These are phyloP conservation scores for Drosophila pallidifrons DNA, from an alignment of 1,140 invertebrate genomes.

Conservation along the genomic window DNA sequence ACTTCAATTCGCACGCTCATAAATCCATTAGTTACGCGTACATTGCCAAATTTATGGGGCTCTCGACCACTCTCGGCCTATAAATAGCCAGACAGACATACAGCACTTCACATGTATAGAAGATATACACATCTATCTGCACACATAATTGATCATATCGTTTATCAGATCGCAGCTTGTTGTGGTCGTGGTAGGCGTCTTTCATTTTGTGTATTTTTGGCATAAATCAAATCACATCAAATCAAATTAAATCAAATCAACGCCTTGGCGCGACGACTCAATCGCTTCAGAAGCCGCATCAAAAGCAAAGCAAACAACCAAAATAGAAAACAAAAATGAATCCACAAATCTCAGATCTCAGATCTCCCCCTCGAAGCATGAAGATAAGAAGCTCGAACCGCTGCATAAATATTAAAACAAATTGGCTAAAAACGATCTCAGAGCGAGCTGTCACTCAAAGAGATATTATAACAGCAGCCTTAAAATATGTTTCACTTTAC, in stretches of 20 bases:
- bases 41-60: slow-evolving; percentile 24
- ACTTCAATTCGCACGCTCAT: slow-evolving; percentile 35
- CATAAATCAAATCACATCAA: slow-evolving; percentile 42
- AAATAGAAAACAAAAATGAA: slow-evolving; percentile 7
- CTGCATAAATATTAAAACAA: slow-evolving; percentile 56
- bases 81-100: slow-evolving; percentile 3
- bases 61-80: slow-evolving; percentile 11
- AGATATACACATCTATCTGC: neutral
- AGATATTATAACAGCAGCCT: slow-evolving; percentile 23
- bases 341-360: slow-evolving; percentile 1
- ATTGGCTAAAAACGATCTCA: slow-evolving; percentile 17
- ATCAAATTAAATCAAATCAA: slow-evolving; percentile 51
- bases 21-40: slow-evolving; percentile 36
- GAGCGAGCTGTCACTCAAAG: neutral
- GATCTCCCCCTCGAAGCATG: slow-evolving; percentile 10
- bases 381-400: slow-evolving; percentile 27
- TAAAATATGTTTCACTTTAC: neutral
- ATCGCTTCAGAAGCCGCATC: slow-evolving; percentile 15
- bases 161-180: slow-evolving; percentile 1
- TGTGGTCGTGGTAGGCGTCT: neutral
- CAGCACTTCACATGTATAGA: neutral
- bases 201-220: slow-evolving; percentile 14
- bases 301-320: neutral
- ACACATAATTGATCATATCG: slow-evolving; percentile 39
- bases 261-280: slow-evolving; percentile 46